A percentile compares a stretch with the other conserved stretches of the same genome.
Evolutionary conservation across 2,888 invertebrate genomes (phyloP).

Genomic region (Netelia inedita): DNA sequence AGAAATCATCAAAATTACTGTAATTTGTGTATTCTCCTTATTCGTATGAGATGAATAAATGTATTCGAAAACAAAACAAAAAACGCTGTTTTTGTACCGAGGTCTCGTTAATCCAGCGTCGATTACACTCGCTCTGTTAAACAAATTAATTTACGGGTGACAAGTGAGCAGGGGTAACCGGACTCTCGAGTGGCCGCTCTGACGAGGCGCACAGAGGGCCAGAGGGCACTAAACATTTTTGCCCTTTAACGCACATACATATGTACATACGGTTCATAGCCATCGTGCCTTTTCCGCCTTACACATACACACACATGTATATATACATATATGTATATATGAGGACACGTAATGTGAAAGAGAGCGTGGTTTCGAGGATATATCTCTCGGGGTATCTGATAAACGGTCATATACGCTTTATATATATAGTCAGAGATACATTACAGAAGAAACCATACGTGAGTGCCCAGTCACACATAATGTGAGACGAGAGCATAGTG

Average conservation of each 20-base stretch:
- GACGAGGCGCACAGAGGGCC: slow-evolving; percentile 20
- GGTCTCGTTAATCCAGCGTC: slow-evolving; percentile 57
- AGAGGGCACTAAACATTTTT: slow-evolving; percentile 57
- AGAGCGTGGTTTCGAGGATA: slow-evolving; percentile 47
- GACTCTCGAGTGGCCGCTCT: slow-evolving; percentile 58
- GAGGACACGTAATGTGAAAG: background rate
- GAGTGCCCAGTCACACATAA: slow-evolving; percentile 70
- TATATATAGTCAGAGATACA: slow-evolving; percentile 71
- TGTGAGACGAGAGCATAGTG: slow-evolving; percentile 66
- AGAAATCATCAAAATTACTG: background rate
- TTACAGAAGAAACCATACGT: slow-evolving; percentile 81
- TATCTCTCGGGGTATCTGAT: slow-evolving; percentile 59
- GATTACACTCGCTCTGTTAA: slow-evolving; percentile 62
- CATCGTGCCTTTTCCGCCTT: slow-evolving; percentile 24
- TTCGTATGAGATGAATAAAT: background rate
- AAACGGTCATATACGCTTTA: slow-evolving; percentile 57
- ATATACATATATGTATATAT: slow-evolving; percentile 15
- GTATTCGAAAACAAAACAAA: background rate
- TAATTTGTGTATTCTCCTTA: background rate
- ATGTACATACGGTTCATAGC: slow-evolving; percentile 25
- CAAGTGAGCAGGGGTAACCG: slow-evolving; percentile 67
- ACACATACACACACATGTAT: slow-evolving; percentile 9
- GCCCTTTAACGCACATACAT: slow-evolving; percentile 49
- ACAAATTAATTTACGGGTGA: slow-evolving; percentile 68
- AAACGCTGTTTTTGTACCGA: background rate